Evolutionary conservation across 2,797 vertebrate genomes (phyloP).

Genomic region (Enteromius paludinosus): DNA sequence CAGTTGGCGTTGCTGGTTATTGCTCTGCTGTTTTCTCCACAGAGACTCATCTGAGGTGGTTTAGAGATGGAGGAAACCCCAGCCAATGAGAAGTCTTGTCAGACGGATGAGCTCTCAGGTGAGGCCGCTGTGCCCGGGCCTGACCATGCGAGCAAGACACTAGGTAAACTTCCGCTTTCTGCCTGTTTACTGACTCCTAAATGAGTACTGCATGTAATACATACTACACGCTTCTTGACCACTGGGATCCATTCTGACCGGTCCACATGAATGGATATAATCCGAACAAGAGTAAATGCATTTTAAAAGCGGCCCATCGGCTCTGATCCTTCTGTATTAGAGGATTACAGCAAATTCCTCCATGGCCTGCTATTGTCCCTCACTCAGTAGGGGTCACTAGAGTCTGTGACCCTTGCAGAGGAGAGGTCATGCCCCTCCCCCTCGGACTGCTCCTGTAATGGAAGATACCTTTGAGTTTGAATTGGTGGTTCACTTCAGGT

Average conservation of each 20-base stretch:
- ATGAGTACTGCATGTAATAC: background rate
- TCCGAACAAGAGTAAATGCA: background rate
- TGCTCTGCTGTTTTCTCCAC: slow-evolving; percentile 17
- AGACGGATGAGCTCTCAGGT: slow-evolving; percentile 40
- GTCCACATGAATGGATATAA: background rate
- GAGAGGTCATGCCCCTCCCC: slow-evolving; percentile 18
- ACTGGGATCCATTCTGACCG: background rate
- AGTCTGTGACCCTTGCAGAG: slow-evolving; percentile 37
- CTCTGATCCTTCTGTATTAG: slow-evolving; percentile 16
- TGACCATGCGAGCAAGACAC: slow-evolving; percentile 19
- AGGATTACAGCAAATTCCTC: slow-evolving; percentile 47
- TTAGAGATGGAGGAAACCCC: slow-evolving; percentile 38
- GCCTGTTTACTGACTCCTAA: background rate
- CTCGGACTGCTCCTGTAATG: background rate
- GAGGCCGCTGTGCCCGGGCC: slow-evolving; percentile 21
- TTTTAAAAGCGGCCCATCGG: slow-evolving; percentile 2
- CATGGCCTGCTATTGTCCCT: slow-evolving; percentile 1
- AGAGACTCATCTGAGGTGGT: background rate
- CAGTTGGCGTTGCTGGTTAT: background rate
- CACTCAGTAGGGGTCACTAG: slow-evolving; percentile 20
- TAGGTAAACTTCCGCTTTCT: slow-evolving; percentile 4
- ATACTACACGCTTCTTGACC: background rate
- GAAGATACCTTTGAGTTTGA: background rate
- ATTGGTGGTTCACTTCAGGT: background rate
- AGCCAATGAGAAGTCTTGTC: slow-evolving; percentile 57